Percentiles rank a stretch among this genome's conserved stretches.
Conservation (phyloP, 2,888 invertebrate species). For the Heliothis peltigera region DNA sequence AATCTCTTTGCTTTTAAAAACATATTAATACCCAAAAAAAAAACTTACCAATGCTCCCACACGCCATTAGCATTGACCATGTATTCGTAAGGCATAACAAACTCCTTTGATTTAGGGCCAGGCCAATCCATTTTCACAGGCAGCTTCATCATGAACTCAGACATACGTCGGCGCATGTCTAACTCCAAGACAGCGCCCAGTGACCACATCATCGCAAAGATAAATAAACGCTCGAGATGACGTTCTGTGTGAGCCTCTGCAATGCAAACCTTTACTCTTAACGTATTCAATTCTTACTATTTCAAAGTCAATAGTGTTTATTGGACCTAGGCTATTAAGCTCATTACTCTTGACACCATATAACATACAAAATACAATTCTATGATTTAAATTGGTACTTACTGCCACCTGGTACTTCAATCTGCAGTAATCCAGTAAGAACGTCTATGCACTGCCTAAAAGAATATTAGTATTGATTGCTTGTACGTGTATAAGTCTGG, state of each 20-base stretch:
- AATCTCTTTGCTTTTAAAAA: too few relatives aligned
- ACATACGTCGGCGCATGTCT: constrained; percentile 92
- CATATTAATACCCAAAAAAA: too few relatives aligned
- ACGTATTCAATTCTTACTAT: too few relatives aligned
- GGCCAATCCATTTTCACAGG: constrained; percentile 94
- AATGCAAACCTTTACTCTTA: neutral
- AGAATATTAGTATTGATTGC: neutral
- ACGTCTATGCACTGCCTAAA: constrained; percentile 94
- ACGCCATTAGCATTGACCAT: constrained; percentile 92
- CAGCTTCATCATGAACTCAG: constrained; percentile 92
- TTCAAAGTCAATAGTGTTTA: too few relatives aligned
- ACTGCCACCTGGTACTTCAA: constrained; percentile 87
- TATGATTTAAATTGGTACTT: constrained; percentile 64
- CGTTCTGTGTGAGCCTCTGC: constrained; percentile 85
- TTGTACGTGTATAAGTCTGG: neutral
- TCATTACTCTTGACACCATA: too few relatives aligned
- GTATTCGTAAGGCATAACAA: constrained; percentile 95
- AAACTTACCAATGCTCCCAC: constrained; percentile 94
- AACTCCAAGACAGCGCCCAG: constrained; percentile 95
- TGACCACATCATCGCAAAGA: constrained; percentile 97
- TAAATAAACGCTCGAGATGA: constrained; percentile 93
- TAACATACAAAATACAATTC: too few relatives aligned
- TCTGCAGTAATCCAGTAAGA: constrained; percentile 92
- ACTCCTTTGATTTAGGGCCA: constrained; percentile 89
- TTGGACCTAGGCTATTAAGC: too few relatives aligned